Conservation (phyloP, 2,113 vertebrate genomes). For the Varanus komodoensis region DNA sequence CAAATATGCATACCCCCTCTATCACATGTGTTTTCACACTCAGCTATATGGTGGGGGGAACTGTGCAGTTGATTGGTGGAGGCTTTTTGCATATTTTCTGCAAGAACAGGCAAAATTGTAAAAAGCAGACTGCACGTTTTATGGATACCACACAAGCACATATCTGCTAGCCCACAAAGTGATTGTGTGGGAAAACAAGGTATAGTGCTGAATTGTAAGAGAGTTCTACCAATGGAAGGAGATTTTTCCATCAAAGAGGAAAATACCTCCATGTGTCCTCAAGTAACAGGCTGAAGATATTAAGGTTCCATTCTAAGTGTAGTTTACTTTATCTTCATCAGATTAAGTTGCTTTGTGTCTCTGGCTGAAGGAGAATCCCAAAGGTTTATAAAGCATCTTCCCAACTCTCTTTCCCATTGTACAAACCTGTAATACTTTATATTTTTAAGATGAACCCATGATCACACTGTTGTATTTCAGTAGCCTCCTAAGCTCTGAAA, state of each 20-base stretch:
- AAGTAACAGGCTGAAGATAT: conserved; percentile 28
- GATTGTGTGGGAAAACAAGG: neutral
- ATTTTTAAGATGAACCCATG: conserved; percentile 22
- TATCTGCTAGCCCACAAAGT: neutral
- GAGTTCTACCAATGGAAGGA: no score
- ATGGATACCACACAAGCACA: neutral
- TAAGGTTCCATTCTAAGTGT: conserved; percentile 8
- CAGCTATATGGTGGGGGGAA: no score
- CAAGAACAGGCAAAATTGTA: no score
- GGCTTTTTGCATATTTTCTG: no score
- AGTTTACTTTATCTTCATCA: conserved; percentile 46
- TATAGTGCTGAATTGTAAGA: neutral
- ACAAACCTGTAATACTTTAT: neutral
- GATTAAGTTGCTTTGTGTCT: conserved; percentile 29
- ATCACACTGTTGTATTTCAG: conserved; percentile 38
- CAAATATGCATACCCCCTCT: no score
- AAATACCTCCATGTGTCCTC: neutral
- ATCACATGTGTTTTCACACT: no score
- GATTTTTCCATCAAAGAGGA: conserved; percentile 32
- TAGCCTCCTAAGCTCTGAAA: conserved; percentile 67
- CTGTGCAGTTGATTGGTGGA: no score
- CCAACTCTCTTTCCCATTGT: neutral
- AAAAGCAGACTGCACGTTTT: no score
- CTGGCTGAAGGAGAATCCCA: conserved; percentile 31
- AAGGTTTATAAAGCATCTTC: conserved; percentile 14